phyloP scores from a whole-genome alignment of 2,113 vertebrate genomes.

The Oceanites oceanicus region DNA sequence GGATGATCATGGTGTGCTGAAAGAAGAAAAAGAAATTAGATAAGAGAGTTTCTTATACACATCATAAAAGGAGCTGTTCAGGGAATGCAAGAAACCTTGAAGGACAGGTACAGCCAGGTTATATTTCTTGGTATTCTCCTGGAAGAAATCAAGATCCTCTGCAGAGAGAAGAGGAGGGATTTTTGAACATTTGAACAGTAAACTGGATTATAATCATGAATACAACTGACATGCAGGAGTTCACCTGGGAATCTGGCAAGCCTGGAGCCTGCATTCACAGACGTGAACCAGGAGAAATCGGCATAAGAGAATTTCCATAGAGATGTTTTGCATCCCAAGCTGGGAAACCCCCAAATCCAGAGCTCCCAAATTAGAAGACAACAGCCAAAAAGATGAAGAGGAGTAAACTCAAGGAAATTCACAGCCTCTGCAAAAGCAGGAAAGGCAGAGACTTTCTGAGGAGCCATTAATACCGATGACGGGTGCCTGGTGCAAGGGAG shows the following conservation, averaged over 20 bases:
- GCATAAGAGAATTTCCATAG: neutral
- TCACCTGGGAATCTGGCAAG: neutral
- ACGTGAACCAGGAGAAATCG: neutral
- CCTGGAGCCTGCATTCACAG: neutral
- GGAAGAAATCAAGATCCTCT: neutral
- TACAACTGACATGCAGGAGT: neutral
- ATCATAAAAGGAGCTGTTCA: neutral
- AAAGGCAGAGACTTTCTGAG: neutral
- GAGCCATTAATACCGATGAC: accelerated
- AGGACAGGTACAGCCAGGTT: neutral
- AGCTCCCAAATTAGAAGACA: neutral
- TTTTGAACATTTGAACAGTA: neutral
- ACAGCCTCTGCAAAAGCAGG: neutral
- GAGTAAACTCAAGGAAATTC: neutral
- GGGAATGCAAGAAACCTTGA: neutral
- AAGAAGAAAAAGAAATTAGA: neutral
- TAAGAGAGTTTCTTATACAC: neutral
- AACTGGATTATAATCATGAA: neutral
- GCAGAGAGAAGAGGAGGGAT: neutral
- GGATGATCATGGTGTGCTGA: neutral
- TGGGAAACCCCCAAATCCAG: neutral
- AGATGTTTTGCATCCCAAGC: neutral
- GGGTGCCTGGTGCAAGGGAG: neutral
- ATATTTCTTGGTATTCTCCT: neutral
- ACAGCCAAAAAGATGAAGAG: neutral